Base-by-base conservation (phyloP, 2,888 invertebrate genomes). In the Parthenolecanium corni region DNA sequence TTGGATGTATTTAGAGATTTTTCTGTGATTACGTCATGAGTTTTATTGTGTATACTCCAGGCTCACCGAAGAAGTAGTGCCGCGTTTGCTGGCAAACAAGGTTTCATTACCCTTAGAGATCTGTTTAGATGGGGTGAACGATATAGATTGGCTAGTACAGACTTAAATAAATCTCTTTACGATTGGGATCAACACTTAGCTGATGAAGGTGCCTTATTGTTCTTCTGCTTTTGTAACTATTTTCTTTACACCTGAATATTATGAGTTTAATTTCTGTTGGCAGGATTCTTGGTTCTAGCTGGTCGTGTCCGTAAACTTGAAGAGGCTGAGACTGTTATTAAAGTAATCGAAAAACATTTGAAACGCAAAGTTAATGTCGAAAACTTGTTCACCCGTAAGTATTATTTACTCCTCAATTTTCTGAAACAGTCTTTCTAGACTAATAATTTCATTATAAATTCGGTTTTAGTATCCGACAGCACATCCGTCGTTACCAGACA, bases 171-270 rank as follows among this genome's bases (percentile, higher is more conserved):
- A 0, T 74, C 73, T 40, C 84, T 86, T 68, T 93, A 93, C 71
- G 94, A 96, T 74, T 97, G 95, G 95, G 89, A 92, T 73, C 94
- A 96, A 72, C 93, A 94, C 74, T 80, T 98, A 52, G 91, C 94
- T 0, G 95, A 97, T 72, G 94, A 95, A 76, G 95, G 75, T 71
- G 64, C 47, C 3, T 66, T 20, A 47, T 47, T 44, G 14, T 6
- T 44, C n/a, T 9, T 44, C 18, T 44, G 3, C n/a, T 44, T 4
- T 44, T n/a, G 18, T 44, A 44, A 16, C 44, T 16, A 44, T 11
- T 11, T 38, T 38, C 6, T 38, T 38, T 38, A 11, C 14, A 11
- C 38, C 38, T 11, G 12, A 38, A 12, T 38, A 38, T 38, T 38
- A n/a, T n/a, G n/a, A 31, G 31, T 9, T 6, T 31, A 9, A 31